These are phyloP conservation scores for Blera fallax DNA, from an alignment of 2,888 invertebrate genomes.

Conservation along the genomic window DNA sequence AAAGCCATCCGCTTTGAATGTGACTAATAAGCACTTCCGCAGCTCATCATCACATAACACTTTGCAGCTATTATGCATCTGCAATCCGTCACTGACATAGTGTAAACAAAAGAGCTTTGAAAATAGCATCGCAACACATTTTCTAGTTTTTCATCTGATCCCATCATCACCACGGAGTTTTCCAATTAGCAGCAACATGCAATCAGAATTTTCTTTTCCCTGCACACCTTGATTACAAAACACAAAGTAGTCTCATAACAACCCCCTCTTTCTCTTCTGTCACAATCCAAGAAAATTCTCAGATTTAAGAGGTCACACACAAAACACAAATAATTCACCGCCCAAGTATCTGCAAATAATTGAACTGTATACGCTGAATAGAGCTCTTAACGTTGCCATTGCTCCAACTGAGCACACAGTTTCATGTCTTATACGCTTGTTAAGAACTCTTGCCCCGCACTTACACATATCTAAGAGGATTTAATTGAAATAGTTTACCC, in stretches of 20 bases:
- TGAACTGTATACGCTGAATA: constrained; percentile 21
- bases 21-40: constrained; percentile 37
- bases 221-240: not conserved
- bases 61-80: constrained; percentile 14
- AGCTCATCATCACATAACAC: not conserved
- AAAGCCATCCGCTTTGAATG: not conserved
- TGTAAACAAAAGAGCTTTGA: constrained; percentile 7
- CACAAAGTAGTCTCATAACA: not conserved
- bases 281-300: not conserved
- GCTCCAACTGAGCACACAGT: not conserved
- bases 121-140: not conserved
- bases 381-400: constrained; percentile 16
- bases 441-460: not conserved
- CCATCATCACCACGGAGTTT: not conserved
- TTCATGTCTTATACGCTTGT: not conserved
- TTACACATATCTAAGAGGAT: constrained; percentile 16
- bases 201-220: not conserved
- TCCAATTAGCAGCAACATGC: constrained; percentile 20
- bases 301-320: constrained; percentile 29
- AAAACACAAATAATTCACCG: not conserved
- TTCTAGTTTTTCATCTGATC: not conserved
- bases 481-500: constrained; percentile 55
- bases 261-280: too few relatives aligned
- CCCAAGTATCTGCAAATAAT: constrained; percentile 35
- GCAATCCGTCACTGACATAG: constrained; percentile 10